These are phyloP conservation scores for Brachionus sp. DNA, from an alignment of 1,140 invertebrate species.

Conservation along the genomic window DNA sequence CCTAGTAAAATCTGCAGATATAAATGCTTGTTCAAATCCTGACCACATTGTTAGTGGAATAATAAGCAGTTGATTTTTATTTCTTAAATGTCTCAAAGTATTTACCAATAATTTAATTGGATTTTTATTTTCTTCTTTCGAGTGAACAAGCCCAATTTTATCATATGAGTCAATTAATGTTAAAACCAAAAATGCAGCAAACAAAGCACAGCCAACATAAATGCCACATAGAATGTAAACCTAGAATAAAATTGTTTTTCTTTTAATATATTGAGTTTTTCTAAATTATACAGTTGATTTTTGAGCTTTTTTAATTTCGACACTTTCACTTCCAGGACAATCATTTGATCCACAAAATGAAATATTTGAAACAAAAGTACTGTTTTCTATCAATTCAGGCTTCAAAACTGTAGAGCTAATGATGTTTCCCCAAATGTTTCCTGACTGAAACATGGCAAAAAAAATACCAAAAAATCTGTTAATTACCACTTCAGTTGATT, in stretches of 20 bases:
- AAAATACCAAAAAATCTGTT: slow-evolving; percentile 95
- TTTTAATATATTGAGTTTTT: neutral
- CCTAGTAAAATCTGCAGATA: slow-evolving; percentile 87
- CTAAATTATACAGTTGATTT: slow-evolving; percentile 1
- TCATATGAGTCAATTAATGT: slow-evolving; percentile 72
- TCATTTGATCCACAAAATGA: neutral
- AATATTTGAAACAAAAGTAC: neutral
- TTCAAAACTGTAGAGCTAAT: slow-evolving; percentile 84
- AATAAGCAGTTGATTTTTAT: slow-evolving; percentile 76
- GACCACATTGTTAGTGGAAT: slow-evolving; percentile 93
- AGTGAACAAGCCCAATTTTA: slow-evolving; percentile 47
- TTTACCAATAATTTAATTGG: slow-evolving; percentile 73
- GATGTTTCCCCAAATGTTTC: slow-evolving; percentile 75
- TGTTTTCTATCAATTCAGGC: slow-evolving; percentile 43
- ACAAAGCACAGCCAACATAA: slow-evolving; percentile 77
- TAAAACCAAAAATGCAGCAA: slow-evolving; percentile 78
- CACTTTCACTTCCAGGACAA: slow-evolving; percentile 43
- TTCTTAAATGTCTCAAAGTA: slow-evolving; percentile 75
- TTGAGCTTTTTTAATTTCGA: slow-evolving; percentile 46
- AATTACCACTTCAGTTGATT: slow-evolving; percentile 80
- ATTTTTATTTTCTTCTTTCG: slow-evolving; percentile 46
- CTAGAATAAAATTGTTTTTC: slow-evolving; percentile 47
- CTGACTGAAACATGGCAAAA: slow-evolving; percentile 89
- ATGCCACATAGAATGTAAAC: slow-evolving; percentile 74
- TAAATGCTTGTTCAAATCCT: slow-evolving; percentile 93